A percentile compares a stretch with the other conserved stretches of the same genome.
Conservation (phyloP, 2,113 vertebrate species). For the Azemiops feae region DNA sequence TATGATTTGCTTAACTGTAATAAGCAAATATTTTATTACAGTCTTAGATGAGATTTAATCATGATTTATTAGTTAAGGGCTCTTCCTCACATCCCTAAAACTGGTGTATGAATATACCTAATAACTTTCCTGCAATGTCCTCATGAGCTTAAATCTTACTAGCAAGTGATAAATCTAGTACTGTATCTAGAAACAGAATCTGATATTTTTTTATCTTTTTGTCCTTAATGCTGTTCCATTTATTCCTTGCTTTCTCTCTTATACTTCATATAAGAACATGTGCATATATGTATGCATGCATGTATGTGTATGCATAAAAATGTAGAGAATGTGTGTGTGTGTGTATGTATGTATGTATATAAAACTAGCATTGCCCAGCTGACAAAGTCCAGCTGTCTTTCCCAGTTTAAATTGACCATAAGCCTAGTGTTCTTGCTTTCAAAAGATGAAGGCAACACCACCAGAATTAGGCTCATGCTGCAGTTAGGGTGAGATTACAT, state of each 20-base stretch:
- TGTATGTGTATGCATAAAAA: neutral
- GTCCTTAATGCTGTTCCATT: neutral
- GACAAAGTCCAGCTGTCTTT: neutral
- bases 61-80: neutral
- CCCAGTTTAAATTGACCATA: neutral
- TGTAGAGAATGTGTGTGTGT: neutral
- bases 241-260: neutral
- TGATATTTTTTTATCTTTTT: neutral
- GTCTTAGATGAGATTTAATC: neutral
- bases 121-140: neutral
- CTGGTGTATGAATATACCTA: neutral
- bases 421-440: neutral
- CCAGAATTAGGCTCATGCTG: neutral
- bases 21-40: neutral
- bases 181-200: neutral
- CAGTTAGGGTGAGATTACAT: neutral
- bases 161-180: neutral
- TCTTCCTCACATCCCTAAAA: neutral
- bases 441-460: neutral
- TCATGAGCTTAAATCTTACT: neutral
- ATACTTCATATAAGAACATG: neutral
- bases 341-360: neutral
- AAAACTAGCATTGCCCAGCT: neutral
- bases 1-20: neutral
- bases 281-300: neutral